Evolutionary conservation across 2,113 vertebrate genomes (phyloP), one percentile per base, ranked within the genome.

Genomic region (Nannospalax galili): DNA sequence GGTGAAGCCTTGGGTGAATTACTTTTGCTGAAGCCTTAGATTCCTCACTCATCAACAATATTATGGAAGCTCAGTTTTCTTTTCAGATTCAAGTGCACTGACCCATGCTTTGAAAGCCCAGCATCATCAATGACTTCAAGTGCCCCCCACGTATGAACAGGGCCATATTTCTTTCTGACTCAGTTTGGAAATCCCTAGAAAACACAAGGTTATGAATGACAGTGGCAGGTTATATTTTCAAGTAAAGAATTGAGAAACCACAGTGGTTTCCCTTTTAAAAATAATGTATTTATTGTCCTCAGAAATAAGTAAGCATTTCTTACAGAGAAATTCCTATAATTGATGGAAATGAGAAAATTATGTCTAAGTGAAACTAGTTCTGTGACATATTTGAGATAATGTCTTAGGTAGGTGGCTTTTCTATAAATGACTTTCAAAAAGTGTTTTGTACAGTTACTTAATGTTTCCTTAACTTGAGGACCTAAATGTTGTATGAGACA

Each of bases 221-320:
- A 88, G 65, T 19, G 15, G 62, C 24, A 86, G 72, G 52, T 86
- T 92, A 94, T 37, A 74, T 82, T 91, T 94, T 78, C 79, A 95
- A 89, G n/a, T 89, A 58, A 81, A 52, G 19, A 58, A n/a, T 37
- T 77, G 64, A 90, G 40, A 79, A 64, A 73, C 37, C 74, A 81
- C 40, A 24, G n/a, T 32, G 22, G 45, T 9, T 94, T 70, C 45
- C 67, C 19, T 6, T 93, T 75, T 16, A 60, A 85, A 45, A 81
- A 70, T 40, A 90, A 69, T 35, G 22, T 16, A 62, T 74, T 26
- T 22, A n/a, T 26, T 69, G 12, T 24, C 26, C 37, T 58, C 52
- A 88, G 52, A 93, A 84, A 32, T 32, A 52, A 67, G 62, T 32
- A 88, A 72, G 28, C 3, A 20, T 48, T 80, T 30, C 72, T 81